These are phyloP conservation scores for Lycia hirtaria DNA, from an alignment of 2,888 invertebrate species.

Conservation along the genomic window DNA sequence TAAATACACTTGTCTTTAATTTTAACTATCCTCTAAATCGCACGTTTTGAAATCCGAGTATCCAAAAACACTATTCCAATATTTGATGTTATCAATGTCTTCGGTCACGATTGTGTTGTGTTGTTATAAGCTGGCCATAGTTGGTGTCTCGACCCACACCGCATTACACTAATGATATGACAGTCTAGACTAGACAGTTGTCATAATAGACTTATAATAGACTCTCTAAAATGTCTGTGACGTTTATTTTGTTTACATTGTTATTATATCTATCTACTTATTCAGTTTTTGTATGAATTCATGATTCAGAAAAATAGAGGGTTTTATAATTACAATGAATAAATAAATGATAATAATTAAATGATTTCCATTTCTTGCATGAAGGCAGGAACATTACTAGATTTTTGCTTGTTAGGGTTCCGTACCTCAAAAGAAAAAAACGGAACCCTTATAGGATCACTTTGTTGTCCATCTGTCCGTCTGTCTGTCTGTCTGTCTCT, in stretches of 20 bases:
- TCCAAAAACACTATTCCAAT: slow-evolving; percentile 28
- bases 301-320: too few species aligned
- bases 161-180: slow-evolving; percentile 41
- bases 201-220: slow-evolving; percentile 33
- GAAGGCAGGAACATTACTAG: too few species aligned
- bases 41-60: slow-evolving; percentile 25
- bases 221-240: slow-evolving; percentile 25
- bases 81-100: slow-evolving; percentile 43
- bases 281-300: neutral
- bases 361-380: too few species aligned
- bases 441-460: too few species aligned
- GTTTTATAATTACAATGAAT: too few species aligned
- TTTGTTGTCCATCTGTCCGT: too few species aligned
- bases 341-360: too few species aligned
- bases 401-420: too few species aligned
- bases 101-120: slow-evolving; percentile 54
- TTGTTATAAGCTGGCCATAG: slow-evolving; percentile 50
- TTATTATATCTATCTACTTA: neutral
- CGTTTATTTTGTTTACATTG: slow-evolving; percentile 5
- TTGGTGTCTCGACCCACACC: slow-evolving; percentile 40
- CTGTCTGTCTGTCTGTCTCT: too few species aligned
- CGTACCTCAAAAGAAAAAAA: too few species aligned
- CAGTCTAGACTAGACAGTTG: slow-evolving; percentile 35
- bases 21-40: slow-evolving; percentile 22
- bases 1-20: slow-evolving; percentile 23